Percentiles rank a stretch among this genome's conserved stretches.
Evolutionary conservation across 2,888 invertebrate species (phyloP).

Genomic region (Hyposoter didymator): DNA sequence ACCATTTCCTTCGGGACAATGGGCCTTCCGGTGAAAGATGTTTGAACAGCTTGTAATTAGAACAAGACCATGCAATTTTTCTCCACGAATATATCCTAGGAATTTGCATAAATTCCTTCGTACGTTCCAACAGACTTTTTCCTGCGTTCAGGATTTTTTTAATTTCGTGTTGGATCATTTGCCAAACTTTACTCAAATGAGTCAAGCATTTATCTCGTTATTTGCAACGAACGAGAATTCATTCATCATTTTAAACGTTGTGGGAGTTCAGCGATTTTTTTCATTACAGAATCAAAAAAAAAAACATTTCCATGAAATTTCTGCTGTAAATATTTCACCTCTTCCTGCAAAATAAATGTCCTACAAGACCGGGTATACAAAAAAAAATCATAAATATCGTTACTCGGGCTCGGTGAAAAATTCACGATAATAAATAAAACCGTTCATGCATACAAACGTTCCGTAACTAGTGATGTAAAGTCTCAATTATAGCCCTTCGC

Average conservation of each 20-base stretch:
- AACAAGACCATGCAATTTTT: conserved; percentile 5
- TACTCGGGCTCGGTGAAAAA: neutral
- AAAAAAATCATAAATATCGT: neutral
- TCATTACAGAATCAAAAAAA: neutral
- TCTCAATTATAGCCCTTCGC: conserved; percentile 11
- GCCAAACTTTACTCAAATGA: neutral
- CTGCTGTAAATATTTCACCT: neutral
- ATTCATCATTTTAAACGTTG: neutral
- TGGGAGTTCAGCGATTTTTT: neutral
- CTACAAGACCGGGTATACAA: neutral
- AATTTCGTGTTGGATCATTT: neutral
- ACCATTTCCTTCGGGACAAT: conserved; percentile 10
- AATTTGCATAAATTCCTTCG: neutral
- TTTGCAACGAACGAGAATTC: neutral
- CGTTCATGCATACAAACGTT: neutral
- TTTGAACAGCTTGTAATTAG: conserved; percentile 42
- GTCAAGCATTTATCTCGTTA: neutral
- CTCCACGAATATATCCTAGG: neutral
- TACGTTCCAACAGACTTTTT: neutral
- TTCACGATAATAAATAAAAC: neutral
- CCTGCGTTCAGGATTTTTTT: neutral
- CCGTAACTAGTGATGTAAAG: neutral
- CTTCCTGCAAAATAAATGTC: neutral
- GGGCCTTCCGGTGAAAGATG: conserved; percentile 13
- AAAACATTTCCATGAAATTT: neutral